Evolutionary conservation across 2,113 vertebrate species (phyloP), one percentile per base, ranked within the genome.

Genomic region (Grammomys dolichurus): DNA sequence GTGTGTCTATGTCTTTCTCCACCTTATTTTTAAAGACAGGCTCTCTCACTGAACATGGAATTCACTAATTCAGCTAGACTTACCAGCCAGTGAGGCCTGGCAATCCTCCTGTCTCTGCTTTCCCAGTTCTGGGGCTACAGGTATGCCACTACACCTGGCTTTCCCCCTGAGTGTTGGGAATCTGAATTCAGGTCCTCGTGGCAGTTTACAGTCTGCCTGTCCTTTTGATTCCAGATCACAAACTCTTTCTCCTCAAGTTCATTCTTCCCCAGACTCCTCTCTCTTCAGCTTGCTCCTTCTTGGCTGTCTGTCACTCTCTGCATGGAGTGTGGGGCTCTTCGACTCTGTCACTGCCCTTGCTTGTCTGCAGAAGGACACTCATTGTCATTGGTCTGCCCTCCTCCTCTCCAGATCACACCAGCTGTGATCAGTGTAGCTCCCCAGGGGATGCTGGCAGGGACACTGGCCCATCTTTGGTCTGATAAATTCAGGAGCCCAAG

Each of bases 301-400:
- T 48, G 72, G 72, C 72, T 3, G 0, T 48, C 87, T 19, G 58
- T 67, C 46, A 54, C 46, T 58, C 76, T 33, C 31, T 56, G 40
- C 7, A 0, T 0, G 12, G 46, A 78, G 19, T 4, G 14, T 56
- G 8, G 51, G 16, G 1, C 7, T 40, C 11, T 4, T 31, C 19
- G 1, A 28, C 78, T 54, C 20, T 12, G 26, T 10, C 12, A 8
- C 40, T n/a, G 77, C 13, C 77, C 84, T 51, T 2, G 54, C 70
- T 72, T 3, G 2, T 70, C 76, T 70, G 7, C 8, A 9, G 56
- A 36, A 60, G 87, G 87, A 20, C 54, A 4, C 26, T 20, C 43
- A 9, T 7, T 69, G 7, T 24, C n/a, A 36, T 11, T 3, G 0
- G 2, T 24, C 67, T 67, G 24, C 46, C 80, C 69, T 80, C 17